A percentile compares a stretch with the other conserved stretches of the same genome.
Evolutionary conservation across 2,888 invertebrate genomes (phyloP).

Genomic region (Calliphora vomitoria): DNA sequence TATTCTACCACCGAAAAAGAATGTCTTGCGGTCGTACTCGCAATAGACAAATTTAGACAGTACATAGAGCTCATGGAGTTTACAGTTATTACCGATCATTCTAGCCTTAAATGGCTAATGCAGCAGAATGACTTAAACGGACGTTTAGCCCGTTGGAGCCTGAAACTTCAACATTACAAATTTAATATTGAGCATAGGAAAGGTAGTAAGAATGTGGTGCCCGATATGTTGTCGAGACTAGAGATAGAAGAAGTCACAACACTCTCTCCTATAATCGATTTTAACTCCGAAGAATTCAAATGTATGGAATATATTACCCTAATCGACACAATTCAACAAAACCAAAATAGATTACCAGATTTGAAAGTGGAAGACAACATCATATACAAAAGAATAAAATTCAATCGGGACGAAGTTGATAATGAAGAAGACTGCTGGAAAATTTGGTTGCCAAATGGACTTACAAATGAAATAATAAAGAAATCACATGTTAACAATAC

Average conservation of each 20-base stretch:
- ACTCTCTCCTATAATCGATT: background rate
- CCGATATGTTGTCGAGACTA: background rate
- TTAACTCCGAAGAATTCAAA: background rate
- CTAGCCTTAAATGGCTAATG: background rate
- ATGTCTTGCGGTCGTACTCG: background rate
- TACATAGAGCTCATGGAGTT: background rate
- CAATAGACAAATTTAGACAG: background rate
- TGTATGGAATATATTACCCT: background rate
- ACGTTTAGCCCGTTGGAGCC: background rate
- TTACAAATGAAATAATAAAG: background rate
- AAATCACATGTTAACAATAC: constrained; percentile 8
- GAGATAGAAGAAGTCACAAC: background rate
- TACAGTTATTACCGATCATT: background rate
- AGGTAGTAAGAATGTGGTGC: constrained; percentile 8
- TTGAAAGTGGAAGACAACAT: background rate
- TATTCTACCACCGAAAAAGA: constrained; percentile 4
- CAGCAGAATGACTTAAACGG: background rate
- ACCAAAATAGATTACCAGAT: constrained; percentile 10
- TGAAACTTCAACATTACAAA: constrained; percentile 12
- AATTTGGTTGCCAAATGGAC: background rate
- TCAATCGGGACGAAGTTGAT: background rate
- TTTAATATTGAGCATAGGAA: constrained; percentile 13
- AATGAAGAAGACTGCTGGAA: background rate
- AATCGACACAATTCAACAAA: constrained; percentile 22
- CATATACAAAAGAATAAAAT: constrained; percentile 4